phyloP scores from a whole-genome alignment of 2,797 vertebrate genomes.

The Premnoplex brunnescens region DNA sequence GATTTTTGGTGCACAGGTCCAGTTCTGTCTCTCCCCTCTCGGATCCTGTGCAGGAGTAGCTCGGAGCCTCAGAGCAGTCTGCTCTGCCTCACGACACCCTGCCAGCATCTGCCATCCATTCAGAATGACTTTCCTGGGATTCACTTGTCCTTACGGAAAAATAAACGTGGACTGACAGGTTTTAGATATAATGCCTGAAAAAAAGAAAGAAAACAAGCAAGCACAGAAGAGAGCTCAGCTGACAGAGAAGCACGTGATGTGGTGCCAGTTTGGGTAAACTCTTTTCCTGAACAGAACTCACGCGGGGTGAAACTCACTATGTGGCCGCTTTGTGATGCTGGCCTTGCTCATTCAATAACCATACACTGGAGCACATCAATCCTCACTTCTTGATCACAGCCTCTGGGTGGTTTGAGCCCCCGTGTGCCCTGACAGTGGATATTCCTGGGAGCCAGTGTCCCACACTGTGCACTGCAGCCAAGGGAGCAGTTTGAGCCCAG shows the following conservation, averaged over 20 bases:
- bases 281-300: background rate
- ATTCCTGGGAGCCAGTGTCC: background rate
- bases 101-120: background rate
- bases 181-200: background rate
- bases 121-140: fast-evolving
- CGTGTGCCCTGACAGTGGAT: background rate
- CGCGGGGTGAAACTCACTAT: background rate
- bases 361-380: fast-evolving
- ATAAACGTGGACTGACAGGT: background rate
- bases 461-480: fast-evolving
- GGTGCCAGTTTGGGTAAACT: background rate
- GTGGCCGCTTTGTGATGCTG: background rate
- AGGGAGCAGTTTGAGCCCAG: background rate
- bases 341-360: background rate
- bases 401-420: background rate
- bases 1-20: background rate
- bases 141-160: background rate
- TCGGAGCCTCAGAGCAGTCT: background rate
- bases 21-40: background rate
- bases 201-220: background rate
- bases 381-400: background rate
- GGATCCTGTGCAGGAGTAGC: background rate
- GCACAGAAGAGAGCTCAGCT: background rate
- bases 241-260: background rate
- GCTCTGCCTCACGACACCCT: background rate